Base-by-base conservation (phyloP, 1,140 invertebrate species). In the Diachasma alloeum region DNA sequence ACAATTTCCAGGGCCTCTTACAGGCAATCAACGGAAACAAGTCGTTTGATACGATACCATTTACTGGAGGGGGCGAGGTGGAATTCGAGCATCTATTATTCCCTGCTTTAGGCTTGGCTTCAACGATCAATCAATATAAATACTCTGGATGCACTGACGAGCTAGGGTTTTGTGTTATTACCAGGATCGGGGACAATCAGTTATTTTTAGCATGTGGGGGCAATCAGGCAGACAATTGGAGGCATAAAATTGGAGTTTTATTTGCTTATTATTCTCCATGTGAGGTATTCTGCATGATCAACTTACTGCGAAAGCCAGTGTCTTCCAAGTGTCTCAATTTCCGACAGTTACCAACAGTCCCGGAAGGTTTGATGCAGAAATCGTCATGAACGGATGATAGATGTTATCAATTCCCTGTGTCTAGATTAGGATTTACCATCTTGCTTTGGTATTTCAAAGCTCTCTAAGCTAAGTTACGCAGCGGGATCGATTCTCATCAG, bases 21-120 rank as follows among this genome's bases (percentile, higher is more conserved):
- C 69, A 75, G 66, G 74, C 74, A 75, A 75, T 75, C 74, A 76
- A 17, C 19, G 15, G 44, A 22, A 24, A 63, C 15, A 71, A 76
- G 46, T 71, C 46, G 68, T 71, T 70, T 71, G 42, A 75, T 75
- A 68, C 39, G 39, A 74, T 66, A 15, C 59, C 26, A 74, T 74
- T 75, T 39, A 39, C 66, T 39, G n/a, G 36, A 63, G 24, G 59
- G 24, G 59, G 6, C 5, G 24, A 19, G 46, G 63, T 67, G 19
- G 68, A 19, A n/a, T 44, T 72, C 26, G 17, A 46, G 31, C 6
- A 26, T 71, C 13, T 44, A 72, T 72, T 66, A 39, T 31, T 66
- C 15, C 42, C 2, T 53, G 42, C 39, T 76, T 53, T 56, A 24
- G 0, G n/a, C 22, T 42, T 46, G 71, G 17, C 39, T 71, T 44